Evolutionary conservation across 2,113 vertebrate species (phyloP).

Genomic region (Ginglymostoma cirratum): DNA sequence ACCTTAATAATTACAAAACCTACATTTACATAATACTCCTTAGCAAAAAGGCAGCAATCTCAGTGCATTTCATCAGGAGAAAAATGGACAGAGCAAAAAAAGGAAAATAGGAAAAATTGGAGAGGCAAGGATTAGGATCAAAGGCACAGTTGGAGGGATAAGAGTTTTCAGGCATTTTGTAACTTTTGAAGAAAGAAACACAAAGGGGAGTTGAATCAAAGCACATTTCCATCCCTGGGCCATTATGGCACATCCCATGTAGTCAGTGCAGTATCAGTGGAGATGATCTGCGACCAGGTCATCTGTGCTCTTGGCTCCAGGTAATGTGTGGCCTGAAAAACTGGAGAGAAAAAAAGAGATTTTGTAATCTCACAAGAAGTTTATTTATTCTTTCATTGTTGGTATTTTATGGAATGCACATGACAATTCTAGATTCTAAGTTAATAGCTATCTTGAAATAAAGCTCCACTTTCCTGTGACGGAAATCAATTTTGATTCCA

Average conservation of each 20-base stretch:
- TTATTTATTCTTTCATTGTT: not conserved
- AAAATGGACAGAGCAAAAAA: not conserved
- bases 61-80: not conserved
- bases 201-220: slow-evolving; percentile 10
- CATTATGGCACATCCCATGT: not conserved
- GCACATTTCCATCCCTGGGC: not conserved
- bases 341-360: not conserved
- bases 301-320: slow-evolving; percentile 18
- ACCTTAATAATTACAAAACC: not conserved
- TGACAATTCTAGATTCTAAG: not conserved
- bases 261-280: slow-evolving; percentile 8
- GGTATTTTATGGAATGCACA: not conserved
- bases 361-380: slow-evolving; percentile 10
- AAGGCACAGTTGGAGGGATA: not conserved
- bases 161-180: not conserved
- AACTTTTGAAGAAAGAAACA: not conserved
- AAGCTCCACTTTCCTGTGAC: not conserved
- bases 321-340: not conserved
- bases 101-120: not conserved
- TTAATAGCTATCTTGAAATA: slow-evolving; percentile 9
- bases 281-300: not conserved
- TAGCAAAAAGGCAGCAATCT: not conserved
- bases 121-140: not conserved
- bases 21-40: not conserved
- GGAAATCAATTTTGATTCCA: slow-evolving; percentile 17